A percentile compares a stretch with the other conserved stretches of the same genome.
Conservation (phyloP, 2,888 invertebrate genomes). For the Anoplius nigerrimus region DNA sequence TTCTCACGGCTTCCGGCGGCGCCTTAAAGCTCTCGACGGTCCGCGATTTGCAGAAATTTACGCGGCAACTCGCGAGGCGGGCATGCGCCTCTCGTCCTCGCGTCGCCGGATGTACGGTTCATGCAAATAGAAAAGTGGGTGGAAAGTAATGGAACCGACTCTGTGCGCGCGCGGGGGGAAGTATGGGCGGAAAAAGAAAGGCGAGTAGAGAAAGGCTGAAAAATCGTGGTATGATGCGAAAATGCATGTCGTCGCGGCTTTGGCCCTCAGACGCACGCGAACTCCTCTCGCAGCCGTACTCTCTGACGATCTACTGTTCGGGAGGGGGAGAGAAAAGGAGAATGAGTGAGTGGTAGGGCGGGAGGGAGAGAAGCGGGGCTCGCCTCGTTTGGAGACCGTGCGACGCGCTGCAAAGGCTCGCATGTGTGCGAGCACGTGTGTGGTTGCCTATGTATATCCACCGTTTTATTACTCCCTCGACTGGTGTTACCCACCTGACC, state of each 20-base stretch:
- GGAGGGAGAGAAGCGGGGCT: not conserved
- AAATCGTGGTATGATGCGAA: constrained; percentile 40
- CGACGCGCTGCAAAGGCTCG: too few relatives aligned
- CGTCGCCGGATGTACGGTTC: constrained; percentile 15
- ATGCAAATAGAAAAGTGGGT: constrained; percentile 13
- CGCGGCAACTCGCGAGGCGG: constrained; percentile 7
- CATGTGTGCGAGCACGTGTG: not conserved
- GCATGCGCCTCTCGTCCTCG: constrained; percentile 15
- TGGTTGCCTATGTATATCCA: not conserved
- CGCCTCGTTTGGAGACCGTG: too few relatives aligned
- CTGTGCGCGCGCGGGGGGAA: too few relatives aligned
- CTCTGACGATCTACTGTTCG: too few relatives aligned
- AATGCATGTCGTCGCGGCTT: constrained; percentile 37
- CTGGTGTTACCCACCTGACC: constrained; percentile 23
- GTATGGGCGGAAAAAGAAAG: not conserved
- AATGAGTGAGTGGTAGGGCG: not conserved
- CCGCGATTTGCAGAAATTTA: not conserved
- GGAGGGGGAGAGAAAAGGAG: not conserved
- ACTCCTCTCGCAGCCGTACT: constrained; percentile 16
- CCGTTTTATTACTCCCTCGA: constrained; percentile 34
- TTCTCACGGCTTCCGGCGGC: too few relatives aligned
- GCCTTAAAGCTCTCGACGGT: too few relatives aligned
- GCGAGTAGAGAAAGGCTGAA: constrained; percentile 22
- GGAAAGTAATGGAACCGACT: constrained; percentile 11
- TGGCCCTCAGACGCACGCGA: constrained; percentile 30